Evolutionary conservation across 2,113 vertebrate genomes (phyloP).

Genomic region (Henicopernis longicauda): DNA sequence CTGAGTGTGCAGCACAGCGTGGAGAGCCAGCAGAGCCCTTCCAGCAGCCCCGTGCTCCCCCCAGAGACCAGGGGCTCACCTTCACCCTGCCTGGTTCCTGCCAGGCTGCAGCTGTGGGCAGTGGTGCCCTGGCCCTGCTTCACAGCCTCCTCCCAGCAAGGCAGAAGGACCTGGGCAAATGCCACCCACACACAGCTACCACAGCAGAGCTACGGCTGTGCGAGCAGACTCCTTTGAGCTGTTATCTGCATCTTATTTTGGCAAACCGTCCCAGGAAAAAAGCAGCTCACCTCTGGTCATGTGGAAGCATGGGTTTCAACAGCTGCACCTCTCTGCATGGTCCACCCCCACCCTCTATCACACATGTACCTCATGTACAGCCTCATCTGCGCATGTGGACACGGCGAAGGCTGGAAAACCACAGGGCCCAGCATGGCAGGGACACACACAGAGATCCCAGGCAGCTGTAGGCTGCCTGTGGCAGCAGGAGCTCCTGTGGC

Average conservation of each 20-base stretch:
- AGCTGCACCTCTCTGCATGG: neutral
- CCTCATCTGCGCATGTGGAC: neutral
- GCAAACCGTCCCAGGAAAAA: neutral
- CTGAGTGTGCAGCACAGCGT: neutral
- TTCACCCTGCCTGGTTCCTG: slow-evolving; percentile 1
- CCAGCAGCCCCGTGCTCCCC: neutral
- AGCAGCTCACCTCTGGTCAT: neutral
- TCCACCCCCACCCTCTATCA: neutral
- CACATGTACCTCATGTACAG: fast-evolving
- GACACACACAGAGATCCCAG: neutral
- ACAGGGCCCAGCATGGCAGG: neutral
- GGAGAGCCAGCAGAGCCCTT: neutral
- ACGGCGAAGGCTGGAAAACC: neutral
- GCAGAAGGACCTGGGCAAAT: neutral
- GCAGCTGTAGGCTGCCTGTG: neutral
- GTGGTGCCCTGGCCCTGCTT: fast-evolving
- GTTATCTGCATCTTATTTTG: neutral
- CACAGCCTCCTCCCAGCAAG: neutral
- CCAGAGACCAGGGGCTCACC: neutral
- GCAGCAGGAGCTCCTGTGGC: neutral
- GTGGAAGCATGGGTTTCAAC: neutral
- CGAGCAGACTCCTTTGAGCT: neutral
- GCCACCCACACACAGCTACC: neutral
- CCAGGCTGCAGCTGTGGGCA: neutral
- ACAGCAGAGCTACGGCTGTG: neutral